Evolutionary conservation across 2,888 invertebrate genomes (phyloP).

Genomic region (Melanargia galathea): DNA sequence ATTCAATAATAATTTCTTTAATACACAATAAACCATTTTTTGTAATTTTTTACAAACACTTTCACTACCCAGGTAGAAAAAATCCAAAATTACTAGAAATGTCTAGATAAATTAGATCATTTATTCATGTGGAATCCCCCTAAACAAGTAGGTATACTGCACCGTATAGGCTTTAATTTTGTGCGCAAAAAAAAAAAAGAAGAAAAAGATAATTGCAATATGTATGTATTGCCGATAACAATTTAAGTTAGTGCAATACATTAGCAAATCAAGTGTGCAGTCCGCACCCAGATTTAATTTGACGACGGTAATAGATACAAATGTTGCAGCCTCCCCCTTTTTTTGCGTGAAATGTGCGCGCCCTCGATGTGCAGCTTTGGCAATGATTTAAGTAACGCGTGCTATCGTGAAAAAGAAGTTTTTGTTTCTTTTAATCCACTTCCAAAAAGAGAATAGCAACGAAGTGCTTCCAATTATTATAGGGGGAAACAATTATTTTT

Average conservation of each 20-base stretch:
- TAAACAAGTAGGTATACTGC: not conserved
- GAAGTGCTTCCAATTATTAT: not conserved
- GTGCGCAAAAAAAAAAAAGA: not conserved
- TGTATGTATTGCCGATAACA: conserved; percentile 42
- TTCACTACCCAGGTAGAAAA: too few species aligned
- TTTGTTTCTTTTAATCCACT: conserved; percentile 1
- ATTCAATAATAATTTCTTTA: too few species aligned
- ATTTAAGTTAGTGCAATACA: conserved; percentile 63
- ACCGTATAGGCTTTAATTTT: not conserved
- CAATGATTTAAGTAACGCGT: conserved; percentile 20
- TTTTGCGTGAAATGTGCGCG: conserved; percentile 18
- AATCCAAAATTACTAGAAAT: too few species aligned
- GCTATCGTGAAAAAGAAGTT: not conserved
- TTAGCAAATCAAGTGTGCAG: conserved; percentile 63
- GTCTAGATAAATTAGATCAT: too few species aligned
- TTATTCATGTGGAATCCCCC: not conserved
- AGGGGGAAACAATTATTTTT: too few species aligned
- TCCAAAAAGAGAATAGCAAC: not conserved
- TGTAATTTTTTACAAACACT: not conserved
- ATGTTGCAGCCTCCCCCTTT: conserved; percentile 53
- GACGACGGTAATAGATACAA: conserved; percentile 66
- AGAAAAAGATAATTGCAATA: conserved; percentile 27
- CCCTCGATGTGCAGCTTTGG: conserved; percentile 16
- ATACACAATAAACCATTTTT: not conserved
- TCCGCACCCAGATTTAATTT: conserved; percentile 69